A percentile compares a stretch with the other conserved stretches of the same genome.
Conservation (phyloP, 2,888 invertebrate species). For the Tetropium fuscum region DNA sequence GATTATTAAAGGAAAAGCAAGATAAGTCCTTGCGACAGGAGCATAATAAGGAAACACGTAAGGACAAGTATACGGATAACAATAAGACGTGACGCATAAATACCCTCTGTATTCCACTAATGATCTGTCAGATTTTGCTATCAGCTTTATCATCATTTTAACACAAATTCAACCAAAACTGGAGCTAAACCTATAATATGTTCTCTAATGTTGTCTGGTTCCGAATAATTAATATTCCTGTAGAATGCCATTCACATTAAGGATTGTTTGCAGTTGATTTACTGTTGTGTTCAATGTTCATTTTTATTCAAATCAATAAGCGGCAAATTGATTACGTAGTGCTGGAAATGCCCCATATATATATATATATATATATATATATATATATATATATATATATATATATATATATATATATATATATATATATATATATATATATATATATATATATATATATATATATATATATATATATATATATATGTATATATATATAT, state of each 20-base stretch:
- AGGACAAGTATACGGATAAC: constrained; percentile 26
- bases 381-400: too few species aligned
- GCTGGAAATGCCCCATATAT: too few species aligned
- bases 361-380: too few species aligned
- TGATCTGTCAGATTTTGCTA: constrained; percentile 7
- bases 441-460: too few species aligned
- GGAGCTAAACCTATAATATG: background rate
- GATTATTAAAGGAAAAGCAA: constrained; percentile 25
- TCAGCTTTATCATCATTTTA: constrained; percentile 6
- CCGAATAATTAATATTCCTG: constrained; percentile 1
- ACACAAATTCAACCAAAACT: constrained; percentile 9
- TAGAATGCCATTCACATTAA: background rate
- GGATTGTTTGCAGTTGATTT: too few species aligned
- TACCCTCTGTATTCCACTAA: constrained; percentile 14
- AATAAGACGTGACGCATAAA: constrained; percentile 28
- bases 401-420: too few species aligned
- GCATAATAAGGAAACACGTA: constrained; percentile 22
- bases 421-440: too few species aligned
- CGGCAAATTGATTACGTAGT: too few species aligned
- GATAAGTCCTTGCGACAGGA: constrained; percentile 23
- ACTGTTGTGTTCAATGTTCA: too few species aligned
- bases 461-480: too few species aligned
- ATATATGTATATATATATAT: too few species aligned
- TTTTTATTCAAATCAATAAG: too few species aligned
- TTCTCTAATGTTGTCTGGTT: background rate